Percentiles rank a stretch among this genome's conserved stretches.
phyloP scores from a whole-genome alignment of 92 coral and sea anemone species.

The Porites rus region DNA sequence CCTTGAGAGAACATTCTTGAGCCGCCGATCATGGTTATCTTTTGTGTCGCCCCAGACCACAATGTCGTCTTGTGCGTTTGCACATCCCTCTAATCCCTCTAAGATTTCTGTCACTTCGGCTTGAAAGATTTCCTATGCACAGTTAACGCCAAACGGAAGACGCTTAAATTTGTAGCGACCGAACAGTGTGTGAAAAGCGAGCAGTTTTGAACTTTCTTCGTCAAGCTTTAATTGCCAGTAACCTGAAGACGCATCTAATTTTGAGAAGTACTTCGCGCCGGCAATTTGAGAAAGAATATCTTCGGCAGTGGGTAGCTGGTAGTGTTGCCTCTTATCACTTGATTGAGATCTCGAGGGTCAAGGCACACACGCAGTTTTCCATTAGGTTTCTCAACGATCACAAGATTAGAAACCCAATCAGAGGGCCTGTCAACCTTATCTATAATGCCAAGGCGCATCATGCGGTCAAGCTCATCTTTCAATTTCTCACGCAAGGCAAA shows the following conservation, averaged over 20 bases:
- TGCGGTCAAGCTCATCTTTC: slow-evolving; percentile 28
- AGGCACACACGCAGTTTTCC: not conserved
- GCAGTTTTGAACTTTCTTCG: too few relatives aligned
- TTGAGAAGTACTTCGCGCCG: slow-evolving; percentile 29
- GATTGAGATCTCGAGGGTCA: not conserved
- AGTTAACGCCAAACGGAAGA: slow-evolving; percentile 46
- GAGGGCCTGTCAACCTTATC: slow-evolving; percentile 21
- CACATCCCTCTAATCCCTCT: slow-evolving; percentile 31
- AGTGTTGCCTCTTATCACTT: not conserved
- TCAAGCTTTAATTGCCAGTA: not conserved
- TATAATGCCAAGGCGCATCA: slow-evolving; percentile 39
- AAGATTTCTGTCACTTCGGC: slow-evolving; percentile 35
- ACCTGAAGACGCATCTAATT: slow-evolving; percentile 36
- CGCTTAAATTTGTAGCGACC: slow-evolving; percentile 14
- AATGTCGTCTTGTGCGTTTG: slow-evolving; percentile 50
- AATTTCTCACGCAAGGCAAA: slow-evolving; percentile 31
- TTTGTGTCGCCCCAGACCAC: slow-evolving; percentile 55
- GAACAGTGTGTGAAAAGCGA: too few relatives aligned
- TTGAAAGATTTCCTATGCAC: slow-evolving; percentile 49
- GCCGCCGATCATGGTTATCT: slow-evolving; percentile 45
- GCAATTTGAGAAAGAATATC: slow-evolving; percentile 30
- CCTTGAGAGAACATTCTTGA: slow-evolving; percentile 19
- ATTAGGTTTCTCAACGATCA: slow-evolving; percentile 3
- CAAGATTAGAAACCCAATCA: slow-evolving; percentile 26
- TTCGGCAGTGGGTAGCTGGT: slow-evolving; percentile 33